phyloP scores from a whole-genome alignment of 2,797 vertebrate species.

The Chiroxiphia lanceolata region DNA sequence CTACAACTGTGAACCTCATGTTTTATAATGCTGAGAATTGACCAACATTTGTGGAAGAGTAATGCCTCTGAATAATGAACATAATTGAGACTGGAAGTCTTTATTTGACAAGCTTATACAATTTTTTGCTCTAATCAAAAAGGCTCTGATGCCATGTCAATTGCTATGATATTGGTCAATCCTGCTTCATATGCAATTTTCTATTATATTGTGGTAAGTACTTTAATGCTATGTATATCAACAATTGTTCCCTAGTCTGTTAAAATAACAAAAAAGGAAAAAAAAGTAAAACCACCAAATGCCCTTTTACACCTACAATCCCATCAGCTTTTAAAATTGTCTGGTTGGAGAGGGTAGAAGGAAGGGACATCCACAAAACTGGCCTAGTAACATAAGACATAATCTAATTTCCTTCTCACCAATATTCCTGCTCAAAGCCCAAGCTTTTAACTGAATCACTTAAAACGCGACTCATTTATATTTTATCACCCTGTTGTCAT shows the following conservation, averaged over 20 bases:
- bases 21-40: constrained; percentile 80
- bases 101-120: constrained; percentile 52
- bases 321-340: constrained; percentile 64
- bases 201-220: constrained; percentile 60
- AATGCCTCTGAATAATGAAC: constrained; percentile 71
- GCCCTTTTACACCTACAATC: constrained; percentile 82
- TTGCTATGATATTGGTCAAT: constrained; percentile 76
- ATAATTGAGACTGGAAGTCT: constrained; percentile 39
- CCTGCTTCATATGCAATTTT: constrained; percentile 65
- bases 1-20: constrained; percentile 75
- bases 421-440: neutral
- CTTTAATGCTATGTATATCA: constrained; percentile 81
- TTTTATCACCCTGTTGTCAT: constrained; percentile 77
- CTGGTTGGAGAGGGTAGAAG: constrained; percentile 36
- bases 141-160: constrained; percentile 58
- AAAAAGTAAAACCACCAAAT: constrained; percentile 83
- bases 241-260: constrained; percentile 84
- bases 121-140: constrained; percentile 41
- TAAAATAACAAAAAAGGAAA: constrained; percentile 65
- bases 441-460: constrained; percentile 57
- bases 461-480: constrained; percentile 62
- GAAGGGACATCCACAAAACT: constrained; percentile 78
- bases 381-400: constrained; percentile 33
- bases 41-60: constrained; percentile 79
- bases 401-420: neutral